These are phyloP conservation scores for Irena cyanogastra DNA, from an alignment of 2,113 vertebrate genomes.

Conservation along the genomic window DNA sequence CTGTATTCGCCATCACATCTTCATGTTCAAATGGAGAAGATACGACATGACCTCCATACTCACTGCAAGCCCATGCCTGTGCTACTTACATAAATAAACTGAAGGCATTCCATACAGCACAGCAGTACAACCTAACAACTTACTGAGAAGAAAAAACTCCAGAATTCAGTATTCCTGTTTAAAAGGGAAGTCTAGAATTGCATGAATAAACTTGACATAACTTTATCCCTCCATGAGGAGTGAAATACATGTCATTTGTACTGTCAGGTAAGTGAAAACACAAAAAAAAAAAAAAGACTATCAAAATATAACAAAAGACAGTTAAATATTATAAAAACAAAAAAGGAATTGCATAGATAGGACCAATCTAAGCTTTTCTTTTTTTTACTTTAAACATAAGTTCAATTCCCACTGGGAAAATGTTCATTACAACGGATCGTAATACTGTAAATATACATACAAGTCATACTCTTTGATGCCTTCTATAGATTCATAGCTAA, in stretches of 20 bases:
- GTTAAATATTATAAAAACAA: neutral
- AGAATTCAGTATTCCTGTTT: neutral
- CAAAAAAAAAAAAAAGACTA: neutral
- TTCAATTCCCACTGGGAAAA: neutral
- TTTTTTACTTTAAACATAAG: neutral
- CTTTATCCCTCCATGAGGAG: neutral
- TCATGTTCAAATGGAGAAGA: neutral
- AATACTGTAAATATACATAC: neutral
- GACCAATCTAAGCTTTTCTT: neutral
- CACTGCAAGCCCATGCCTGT: neutral
- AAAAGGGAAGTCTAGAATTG: neutral
- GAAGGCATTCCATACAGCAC: neutral
- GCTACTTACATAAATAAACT: rapidly evolving
- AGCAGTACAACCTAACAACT: neutral
- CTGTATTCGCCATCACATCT: neutral
- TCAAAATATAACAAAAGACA: neutral
- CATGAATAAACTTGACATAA: neutral
- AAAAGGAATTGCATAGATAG: neutral
- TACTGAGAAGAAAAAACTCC: neutral
- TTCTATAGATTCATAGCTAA: neutral
- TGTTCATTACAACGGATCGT: neutral
- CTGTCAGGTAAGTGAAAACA: neutral
- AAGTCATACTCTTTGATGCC: neutral
- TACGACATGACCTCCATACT: neutral
- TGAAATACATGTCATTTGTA: neutral